phyloP scores from a whole-genome alignment of 2,888 invertebrate species.

The Hydrotaea diabolus region DNA sequence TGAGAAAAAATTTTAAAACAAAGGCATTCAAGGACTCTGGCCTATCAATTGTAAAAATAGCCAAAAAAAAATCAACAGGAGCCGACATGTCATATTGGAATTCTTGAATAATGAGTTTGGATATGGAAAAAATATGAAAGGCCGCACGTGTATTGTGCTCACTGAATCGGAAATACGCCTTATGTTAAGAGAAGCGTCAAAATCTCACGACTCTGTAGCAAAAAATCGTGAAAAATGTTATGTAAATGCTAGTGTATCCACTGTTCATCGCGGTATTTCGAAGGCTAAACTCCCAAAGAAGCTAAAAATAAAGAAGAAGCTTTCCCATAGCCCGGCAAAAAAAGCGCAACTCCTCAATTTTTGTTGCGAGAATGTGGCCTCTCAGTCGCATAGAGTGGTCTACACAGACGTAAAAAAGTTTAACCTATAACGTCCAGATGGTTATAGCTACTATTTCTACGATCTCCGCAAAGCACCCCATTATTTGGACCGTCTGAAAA shows the following conservation, averaged over 20 bases:
- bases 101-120: no score
- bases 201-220: neutral
- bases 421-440: slow-evolving; percentile 22
- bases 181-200: neutral
- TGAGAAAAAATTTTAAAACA: neutral
- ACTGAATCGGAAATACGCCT: neutral
- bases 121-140: neutral
- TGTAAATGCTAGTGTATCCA: neutral
- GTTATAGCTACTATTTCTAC: slow-evolving; percentile 21
- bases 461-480: neutral
- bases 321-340: neutral
- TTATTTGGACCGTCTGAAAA: slow-evolving; percentile 2
- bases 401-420: slow-evolving; percentile 27
- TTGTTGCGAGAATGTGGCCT: neutral
- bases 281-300: neutral
- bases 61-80: no score
- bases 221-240: neutral
- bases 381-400: neutral
- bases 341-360: neutral
- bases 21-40: neutral
- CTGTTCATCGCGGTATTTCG: neutral
- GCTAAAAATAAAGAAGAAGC: neutral
- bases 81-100: no score
- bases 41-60: no score
- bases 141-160: neutral